Base-by-base conservation (phyloP, 2,113 vertebrate species). In the Gallinago media region DNA sequence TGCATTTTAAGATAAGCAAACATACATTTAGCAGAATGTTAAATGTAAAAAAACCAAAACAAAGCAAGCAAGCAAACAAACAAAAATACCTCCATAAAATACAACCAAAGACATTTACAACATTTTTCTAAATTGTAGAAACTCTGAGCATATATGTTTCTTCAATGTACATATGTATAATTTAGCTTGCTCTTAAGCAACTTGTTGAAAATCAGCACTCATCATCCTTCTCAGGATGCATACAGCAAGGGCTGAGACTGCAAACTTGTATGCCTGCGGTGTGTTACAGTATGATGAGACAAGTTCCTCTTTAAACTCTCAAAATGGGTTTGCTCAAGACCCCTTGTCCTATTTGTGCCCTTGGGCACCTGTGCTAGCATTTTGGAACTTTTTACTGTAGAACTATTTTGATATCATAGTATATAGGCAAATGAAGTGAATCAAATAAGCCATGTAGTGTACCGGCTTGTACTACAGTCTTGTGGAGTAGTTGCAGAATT, bases 31-130 rank as follows among this genome's bases (percentile, higher is more conserved):
- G 31, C 18, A 78, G 20, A 66, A 85, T 36, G 3, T 32, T 55
- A 31, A 26, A 67, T 12, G 3, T 42, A 36, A 63, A 27, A 19
- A 34, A 29, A 31, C 10, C 16, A 5, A 38, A 38, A 38, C 11
- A 11, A 38, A 0, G 2, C 3, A 14, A 20, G 3, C 8, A 19
- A 29, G 3, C 11, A 54, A 54, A 2, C 27, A 29, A 54, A n/a
- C 5, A 21, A n/a, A 22, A 22, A n/a, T 42, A 38, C 38, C 21
- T 20, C 46, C 21, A 47, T 21, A 47, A 47, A 22, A 47, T 47
- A 47, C 47, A 58, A 58, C 56, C 32, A 22, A 27, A 27, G 27
- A 16, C 17, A 10, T 68, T 73, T 73, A 38, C 14, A 72, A 22
- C 1, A 23, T 70, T 65, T 70, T 72, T 54, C 55, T 72, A 17